Evolutionary conservation across 2,888 invertebrate species (phyloP).

Genomic region (Epinotia ramella): DNA sequence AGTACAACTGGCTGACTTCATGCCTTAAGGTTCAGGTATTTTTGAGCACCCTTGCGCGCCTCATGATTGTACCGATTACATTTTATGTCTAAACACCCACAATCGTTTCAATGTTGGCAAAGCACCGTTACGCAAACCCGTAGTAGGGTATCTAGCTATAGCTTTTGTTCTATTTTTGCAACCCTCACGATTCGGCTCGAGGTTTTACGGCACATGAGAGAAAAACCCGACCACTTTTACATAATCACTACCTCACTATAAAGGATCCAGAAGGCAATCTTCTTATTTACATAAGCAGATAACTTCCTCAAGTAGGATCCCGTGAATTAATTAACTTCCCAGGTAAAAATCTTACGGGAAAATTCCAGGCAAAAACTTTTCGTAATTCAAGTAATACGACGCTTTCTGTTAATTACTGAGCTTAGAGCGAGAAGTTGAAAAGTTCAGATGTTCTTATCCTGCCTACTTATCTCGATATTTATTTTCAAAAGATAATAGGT

Average conservation of each 20-base stretch:
- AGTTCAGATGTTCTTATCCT: constrained; percentile 63
- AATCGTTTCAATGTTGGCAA: too few relatives aligned
- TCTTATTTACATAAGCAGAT: constrained; percentile 75
- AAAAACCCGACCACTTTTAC: background rate
- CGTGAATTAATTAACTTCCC: constrained; percentile 78
- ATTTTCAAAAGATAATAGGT: constrained; percentile 39
- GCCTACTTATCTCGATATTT: constrained; percentile 51
- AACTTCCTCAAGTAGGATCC: constrained; percentile 67
- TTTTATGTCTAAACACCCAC: too few relatives aligned
- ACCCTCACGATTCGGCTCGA: constrained; percentile 1
- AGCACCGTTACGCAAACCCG: too few relatives aligned
- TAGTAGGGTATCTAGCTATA: background rate
- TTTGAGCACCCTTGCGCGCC: too few relatives aligned
- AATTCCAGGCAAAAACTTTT: constrained; percentile 70
- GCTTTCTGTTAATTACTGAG: constrained; percentile 73
- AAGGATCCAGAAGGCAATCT: constrained; percentile 52
- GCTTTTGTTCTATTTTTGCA: background rate
- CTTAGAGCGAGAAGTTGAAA: constrained; percentile 59
- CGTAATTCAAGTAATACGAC: constrained; percentile 69
- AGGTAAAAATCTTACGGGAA: constrained; percentile 71
- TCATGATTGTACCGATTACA: too few relatives aligned
- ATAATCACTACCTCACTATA: constrained; percentile 1
- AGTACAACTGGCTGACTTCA: too few relatives aligned
- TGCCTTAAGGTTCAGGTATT: too few relatives aligned
- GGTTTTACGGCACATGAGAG: background rate